Conservation (phyloP, 2,113 vertebrate species). For the Carassius auratus region DNA sequence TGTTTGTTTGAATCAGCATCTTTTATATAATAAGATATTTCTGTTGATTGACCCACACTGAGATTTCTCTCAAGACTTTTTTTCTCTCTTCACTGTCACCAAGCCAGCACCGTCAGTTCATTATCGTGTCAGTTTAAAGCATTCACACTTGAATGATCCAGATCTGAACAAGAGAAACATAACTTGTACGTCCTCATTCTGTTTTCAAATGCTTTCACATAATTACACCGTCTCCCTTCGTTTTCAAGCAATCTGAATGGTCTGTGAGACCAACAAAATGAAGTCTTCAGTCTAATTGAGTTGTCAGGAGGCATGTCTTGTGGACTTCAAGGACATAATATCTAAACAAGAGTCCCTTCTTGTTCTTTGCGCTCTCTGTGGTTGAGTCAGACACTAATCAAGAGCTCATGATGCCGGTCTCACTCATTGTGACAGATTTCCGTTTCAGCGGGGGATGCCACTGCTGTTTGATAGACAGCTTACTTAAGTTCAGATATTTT, state of each 20-base stretch:
- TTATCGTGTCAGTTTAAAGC: conserved; percentile 22
- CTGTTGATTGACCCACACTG: neutral
- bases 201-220: neutral
- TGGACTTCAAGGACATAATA: neutral
- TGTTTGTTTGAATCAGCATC: neutral
- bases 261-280: neutral
- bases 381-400: conserved; percentile 28
- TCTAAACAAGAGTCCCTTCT: neutral
- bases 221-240: neutral
- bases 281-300: conserved; percentile 12
- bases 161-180: neutral
- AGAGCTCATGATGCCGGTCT: conserved; percentile 30
- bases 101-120: neutral
- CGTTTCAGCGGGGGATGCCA: conserved; percentile 17
- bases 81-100: neutral
- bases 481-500: conserved; percentile 18
- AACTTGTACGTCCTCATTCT: conserved; percentile 23
- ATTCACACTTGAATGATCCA: neutral
- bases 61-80: neutral
- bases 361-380: conserved; percentile 3
- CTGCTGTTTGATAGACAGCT: conserved; percentile 38
- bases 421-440: conserved; percentile 45
- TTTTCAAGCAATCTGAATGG: neutral
- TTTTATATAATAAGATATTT: neutral
- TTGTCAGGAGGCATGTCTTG: conserved; percentile 1